Evolutionary conservation across 2,797 vertebrate species (phyloP).

Genomic region (Pseudotriccus pelzelni): DNA sequence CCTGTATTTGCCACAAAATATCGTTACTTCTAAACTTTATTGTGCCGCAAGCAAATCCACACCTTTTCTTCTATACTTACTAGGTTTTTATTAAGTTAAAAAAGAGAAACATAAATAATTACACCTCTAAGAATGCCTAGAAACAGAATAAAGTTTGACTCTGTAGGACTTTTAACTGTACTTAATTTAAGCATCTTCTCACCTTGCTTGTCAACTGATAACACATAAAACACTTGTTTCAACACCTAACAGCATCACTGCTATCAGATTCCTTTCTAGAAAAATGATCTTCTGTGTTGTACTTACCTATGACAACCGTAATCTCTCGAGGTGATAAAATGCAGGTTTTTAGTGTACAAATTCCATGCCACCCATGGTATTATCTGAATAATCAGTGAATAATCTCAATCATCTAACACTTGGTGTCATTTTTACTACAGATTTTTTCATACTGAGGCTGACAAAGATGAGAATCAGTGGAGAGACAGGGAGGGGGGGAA

Average conservation of each 20-base stretch:
- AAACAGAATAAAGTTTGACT: neutral
- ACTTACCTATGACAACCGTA: neutral
- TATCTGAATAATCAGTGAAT: neutral
- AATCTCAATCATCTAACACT: neutral
- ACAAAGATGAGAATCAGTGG: neutral
- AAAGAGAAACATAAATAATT: neutral
- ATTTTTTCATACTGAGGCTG: neutral
- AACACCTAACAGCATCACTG: neutral
- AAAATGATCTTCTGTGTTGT: neutral
- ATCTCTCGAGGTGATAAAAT: neutral
- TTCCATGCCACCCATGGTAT: neutral
- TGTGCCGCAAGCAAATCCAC: neutral
- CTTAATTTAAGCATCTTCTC: conserved; percentile 1
- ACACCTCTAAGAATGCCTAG: neutral
- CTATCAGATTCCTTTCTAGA: neutral
- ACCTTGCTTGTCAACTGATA: neutral
- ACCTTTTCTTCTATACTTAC: neutral
- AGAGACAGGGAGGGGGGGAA: neutral
- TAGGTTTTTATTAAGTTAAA: neutral
- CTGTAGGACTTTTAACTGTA: neutral
- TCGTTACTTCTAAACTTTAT: neutral
- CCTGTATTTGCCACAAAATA: neutral
- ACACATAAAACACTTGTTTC: neutral
- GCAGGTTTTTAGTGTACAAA: neutral
- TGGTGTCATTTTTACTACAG: neutral